Conservation (phyloP, 1,140 invertebrate species). For the Aphelenchoides avenae region DNA sequence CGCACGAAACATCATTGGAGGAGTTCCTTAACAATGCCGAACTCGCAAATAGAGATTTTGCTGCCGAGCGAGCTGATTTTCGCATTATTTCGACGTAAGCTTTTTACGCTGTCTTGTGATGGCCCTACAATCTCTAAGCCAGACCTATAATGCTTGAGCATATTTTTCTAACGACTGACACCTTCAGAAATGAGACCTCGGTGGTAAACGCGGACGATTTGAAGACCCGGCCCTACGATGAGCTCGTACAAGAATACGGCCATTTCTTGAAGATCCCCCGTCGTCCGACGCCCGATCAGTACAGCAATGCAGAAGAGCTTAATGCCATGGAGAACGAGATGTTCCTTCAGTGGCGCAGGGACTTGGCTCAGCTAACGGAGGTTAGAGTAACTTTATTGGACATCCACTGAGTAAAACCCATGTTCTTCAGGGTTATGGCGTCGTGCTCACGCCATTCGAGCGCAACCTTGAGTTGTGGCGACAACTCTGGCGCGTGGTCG, state of each 20-base stretch:
- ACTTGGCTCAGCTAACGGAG: slow-evolving; percentile 50
- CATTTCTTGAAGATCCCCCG: slow-evolving; percentile 73
- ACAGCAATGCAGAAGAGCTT: slow-evolving; percentile 50
- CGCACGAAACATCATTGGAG: slow-evolving; percentile 87
- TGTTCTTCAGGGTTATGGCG: slow-evolving; percentile 65
- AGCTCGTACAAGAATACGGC: slow-evolving; percentile 69
- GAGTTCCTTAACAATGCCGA: slow-evolving; percentile 90
- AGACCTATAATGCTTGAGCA: too few relatives aligned
- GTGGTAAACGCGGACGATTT: slow-evolving; percentile 69
- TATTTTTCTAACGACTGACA: slow-evolving; percentile 15
- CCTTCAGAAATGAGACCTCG: slow-evolving; percentile 71
- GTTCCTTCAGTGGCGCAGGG: slow-evolving; percentile 51
- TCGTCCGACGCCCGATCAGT: slow-evolving; percentile 37
- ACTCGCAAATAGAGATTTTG: slow-evolving; percentile 84
- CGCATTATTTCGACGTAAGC: slow-evolving; percentile 38
- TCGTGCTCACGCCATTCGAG: slow-evolving; percentile 91
- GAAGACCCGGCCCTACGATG: slow-evolving; percentile 59
- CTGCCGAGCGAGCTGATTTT: slow-evolving; percentile 57
- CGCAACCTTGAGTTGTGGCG: slow-evolving; percentile 97
- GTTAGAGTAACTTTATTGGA: slow-evolving; percentile 35
- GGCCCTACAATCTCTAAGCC: background rate
- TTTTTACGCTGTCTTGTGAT: background rate
- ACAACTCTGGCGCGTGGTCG: slow-evolving; percentile 94
- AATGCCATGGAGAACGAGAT: slow-evolving; percentile 39
- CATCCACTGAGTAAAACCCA: background rate